Percentiles rank a stretch among this genome's conserved stretches.
phyloP scores from a whole-genome alignment of 2,888 invertebrate species.

The Spodoptera littoralis region DNA sequence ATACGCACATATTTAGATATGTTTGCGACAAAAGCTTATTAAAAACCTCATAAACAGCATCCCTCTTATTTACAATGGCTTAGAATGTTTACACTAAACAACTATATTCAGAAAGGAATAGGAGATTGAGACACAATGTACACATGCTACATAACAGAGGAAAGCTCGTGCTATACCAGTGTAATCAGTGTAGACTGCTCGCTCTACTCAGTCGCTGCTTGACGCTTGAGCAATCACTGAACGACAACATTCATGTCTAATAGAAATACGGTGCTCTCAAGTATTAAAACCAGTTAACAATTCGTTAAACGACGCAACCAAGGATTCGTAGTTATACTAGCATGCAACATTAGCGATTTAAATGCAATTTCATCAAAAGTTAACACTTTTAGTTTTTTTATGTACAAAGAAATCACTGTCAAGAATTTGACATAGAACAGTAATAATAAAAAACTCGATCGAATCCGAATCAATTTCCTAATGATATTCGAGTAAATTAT shows the following conservation, averaged over 20 bases:
- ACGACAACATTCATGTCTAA: conserved; percentile 61
- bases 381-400: conserved; percentile 85
- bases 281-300: conserved; percentile 45
- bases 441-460: conserved; percentile 71
- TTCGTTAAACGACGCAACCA: conserved; percentile 63
- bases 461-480: conserved; percentile 78
- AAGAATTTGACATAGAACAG: conserved; percentile 68
- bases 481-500: conserved; percentile 87
- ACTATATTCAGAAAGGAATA: conserved; percentile 77
- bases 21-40: conserved; percentile 87
- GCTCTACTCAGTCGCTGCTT: conserved; percentile 77
- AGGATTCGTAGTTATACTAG: conserved; percentile 70
- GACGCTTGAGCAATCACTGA: conserved; percentile 77
- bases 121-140: conserved; percentile 74
- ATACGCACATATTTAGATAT: conserved; percentile 81
- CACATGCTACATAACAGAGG: conserved; percentile 70
- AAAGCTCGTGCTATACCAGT: conserved; percentile 60
- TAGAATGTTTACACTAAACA: conserved; percentile 67
- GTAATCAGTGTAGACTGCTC: conserved; percentile 12
- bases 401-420: conserved; percentile 78
- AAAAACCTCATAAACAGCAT: conserved; percentile 72
- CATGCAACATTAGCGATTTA: conserved; percentile 85
- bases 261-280: conserved; percentile 51
- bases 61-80: conserved; percentile 71
- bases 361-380: conserved; percentile 85